Evolutionary conservation across 2,113 vertebrate genomes (phyloP).

Genomic region (Amphilophus citrinellus): DNA sequence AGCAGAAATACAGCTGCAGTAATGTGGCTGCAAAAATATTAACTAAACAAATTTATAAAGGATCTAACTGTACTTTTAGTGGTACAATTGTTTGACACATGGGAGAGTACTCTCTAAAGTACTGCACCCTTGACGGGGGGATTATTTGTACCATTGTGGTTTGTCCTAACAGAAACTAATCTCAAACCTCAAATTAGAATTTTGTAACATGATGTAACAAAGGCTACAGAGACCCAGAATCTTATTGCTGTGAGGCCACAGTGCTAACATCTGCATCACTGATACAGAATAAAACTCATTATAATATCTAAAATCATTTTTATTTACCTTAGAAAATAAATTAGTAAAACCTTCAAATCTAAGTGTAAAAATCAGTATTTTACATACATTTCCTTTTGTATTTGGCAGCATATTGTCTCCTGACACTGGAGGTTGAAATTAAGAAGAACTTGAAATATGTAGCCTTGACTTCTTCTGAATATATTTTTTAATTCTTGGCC

Average conservation of each 20-base stretch:
- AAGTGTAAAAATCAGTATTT: not conserved
- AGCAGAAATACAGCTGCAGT: too few relatives aligned
- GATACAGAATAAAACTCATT: not conserved
- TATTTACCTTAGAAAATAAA: not conserved
- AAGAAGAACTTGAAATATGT: not conserved
- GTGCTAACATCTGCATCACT: not conserved
- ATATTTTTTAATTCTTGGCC: too few relatives aligned
- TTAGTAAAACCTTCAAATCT: not conserved
- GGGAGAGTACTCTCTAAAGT: not conserved
- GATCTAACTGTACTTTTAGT: not conserved
- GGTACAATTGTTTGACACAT: not conserved
- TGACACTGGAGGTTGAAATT: not conserved
- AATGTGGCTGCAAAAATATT: too few relatives aligned
- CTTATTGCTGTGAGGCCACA: not conserved
- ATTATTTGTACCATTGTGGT: not conserved
- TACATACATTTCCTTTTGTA: not conserved
- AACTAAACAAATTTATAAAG: too few relatives aligned
- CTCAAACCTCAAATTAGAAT: not conserved
- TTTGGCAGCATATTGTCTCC: not conserved
- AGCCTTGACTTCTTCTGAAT: not conserved
- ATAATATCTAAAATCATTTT: not conserved
- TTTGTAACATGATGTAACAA: not conserved
- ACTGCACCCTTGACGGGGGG: too few relatives aligned
- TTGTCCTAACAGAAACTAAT: not conserved
- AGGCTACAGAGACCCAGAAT: not conserved